Evolutionary conservation across 2,113 vertebrate genomes (phyloP).

Genomic region (Lampris incognitus): DNA sequence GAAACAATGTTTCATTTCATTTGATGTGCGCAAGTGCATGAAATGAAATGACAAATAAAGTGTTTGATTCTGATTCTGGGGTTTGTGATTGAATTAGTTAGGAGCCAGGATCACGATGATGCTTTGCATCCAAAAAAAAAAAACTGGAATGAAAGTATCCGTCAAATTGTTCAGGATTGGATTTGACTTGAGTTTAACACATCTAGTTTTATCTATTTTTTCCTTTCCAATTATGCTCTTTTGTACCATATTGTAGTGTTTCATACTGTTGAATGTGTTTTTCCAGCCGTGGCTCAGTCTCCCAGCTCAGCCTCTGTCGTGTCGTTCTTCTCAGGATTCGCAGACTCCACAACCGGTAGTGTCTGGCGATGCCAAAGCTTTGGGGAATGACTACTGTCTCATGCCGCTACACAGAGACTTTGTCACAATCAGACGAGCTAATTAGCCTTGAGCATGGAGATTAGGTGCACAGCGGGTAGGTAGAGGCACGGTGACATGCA

Average conservation of each 20-base stretch:
- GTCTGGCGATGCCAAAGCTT: conserved; percentile 53
- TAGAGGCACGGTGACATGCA: conserved; percentile 16
- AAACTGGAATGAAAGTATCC: too few relatives aligned
- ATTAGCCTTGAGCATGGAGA: conserved; percentile 72
- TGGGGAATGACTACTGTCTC: conserved; percentile 60
- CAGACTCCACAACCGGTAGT: conserved; percentile 60
- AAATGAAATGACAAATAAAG: too few relatives aligned
- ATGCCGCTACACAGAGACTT: conserved; percentile 47
- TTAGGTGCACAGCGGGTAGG: conserved; percentile 54
- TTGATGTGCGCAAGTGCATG: too few relatives aligned
- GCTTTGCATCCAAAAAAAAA: too few relatives aligned
- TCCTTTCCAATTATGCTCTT: conserved; percentile 37
- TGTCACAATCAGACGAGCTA: conserved; percentile 77
- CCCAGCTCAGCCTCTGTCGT: conserved; percentile 45
- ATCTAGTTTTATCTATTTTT: background rate
- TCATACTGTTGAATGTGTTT: background rate
- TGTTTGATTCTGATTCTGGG: too few relatives aligned
- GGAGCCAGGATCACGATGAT: too few relatives aligned
- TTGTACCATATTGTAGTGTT: background rate
- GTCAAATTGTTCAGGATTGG: too few relatives aligned
- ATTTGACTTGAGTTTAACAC: background rate
- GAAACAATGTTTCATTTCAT: too few relatives aligned
- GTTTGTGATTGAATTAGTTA: too few relatives aligned
- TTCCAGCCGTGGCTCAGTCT: background rate
- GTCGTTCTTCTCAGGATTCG: conserved; percentile 28